Conservation (phyloP, 2,888 invertebrate genomes). For the Lamellibrachia satsuma region DNA sequence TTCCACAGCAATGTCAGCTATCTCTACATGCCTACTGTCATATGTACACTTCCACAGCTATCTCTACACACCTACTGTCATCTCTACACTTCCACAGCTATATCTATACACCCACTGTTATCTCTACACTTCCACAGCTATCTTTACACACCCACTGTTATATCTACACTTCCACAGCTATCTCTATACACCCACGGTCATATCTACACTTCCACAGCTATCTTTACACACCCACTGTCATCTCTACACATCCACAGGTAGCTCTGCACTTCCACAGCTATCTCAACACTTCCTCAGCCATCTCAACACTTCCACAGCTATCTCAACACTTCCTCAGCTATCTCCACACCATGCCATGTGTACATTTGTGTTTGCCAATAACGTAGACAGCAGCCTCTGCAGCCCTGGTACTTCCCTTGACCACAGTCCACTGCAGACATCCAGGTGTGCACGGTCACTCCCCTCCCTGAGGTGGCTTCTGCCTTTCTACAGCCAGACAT, state of each 20-base stretch:
- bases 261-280: neutral
- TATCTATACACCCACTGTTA: neutral
- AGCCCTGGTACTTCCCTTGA: slow-evolving; percentile 21
- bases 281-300: neutral
- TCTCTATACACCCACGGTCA: neutral
- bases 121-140: neutral
- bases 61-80: neutral
- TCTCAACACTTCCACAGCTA: neutral
- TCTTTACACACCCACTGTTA: too few relatives aligned
- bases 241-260: neutral
- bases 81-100: neutral
- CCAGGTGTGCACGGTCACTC: slow-evolving; percentile 93
- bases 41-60: neutral
- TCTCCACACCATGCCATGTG: neutral
- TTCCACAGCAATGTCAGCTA: neutral
- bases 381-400: neutral
- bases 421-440: slow-evolving; percentile 72
- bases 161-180: neutral
- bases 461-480: slow-evolving; percentile 77
- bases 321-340: neutral
- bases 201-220: neutral
- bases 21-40: neutral
- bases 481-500: slow-evolving; percentile 73
- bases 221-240: too few relatives aligned
- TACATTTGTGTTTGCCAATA: neutral